Percentiles rank a stretch among this genome's conserved stretches.
phyloP scores from a whole-genome alignment of 2,797 vertebrate species.

The Myripristis murdjan region DNA sequence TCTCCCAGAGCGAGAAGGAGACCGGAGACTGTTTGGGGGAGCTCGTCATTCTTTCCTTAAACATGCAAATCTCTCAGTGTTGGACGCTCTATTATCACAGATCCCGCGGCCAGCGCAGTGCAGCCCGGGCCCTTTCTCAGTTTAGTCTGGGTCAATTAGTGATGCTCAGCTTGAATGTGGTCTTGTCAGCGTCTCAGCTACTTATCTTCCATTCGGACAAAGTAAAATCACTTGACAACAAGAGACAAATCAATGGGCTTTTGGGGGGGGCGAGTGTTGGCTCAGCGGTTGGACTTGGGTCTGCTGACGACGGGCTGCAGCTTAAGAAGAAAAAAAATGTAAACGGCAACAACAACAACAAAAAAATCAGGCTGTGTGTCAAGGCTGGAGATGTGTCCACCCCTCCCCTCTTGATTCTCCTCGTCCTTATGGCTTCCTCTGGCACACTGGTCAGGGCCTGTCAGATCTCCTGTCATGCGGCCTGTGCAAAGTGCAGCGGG shows the following conservation, averaged over 20 bases:
- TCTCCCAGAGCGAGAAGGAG: constrained; percentile 38
- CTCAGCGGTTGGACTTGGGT: constrained; percentile 47
- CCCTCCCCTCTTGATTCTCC: constrained; percentile 9
- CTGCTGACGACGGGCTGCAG: constrained; percentile 29
- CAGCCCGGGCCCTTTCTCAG: constrained; percentile 40
- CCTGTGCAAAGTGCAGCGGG: constrained; percentile 61
- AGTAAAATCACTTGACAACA: constrained; percentile 57
- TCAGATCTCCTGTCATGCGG: constrained; percentile 55
- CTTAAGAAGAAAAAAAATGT: neutral
- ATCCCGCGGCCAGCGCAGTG: constrained; percentile 7
- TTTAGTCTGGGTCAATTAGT: constrained; percentile 42
- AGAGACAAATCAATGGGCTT: constrained; percentile 62
- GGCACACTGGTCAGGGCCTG: constrained; percentile 33
- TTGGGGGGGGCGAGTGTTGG: constrained; percentile 25
- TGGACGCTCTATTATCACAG: constrained; percentile 20
- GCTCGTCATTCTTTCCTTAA: constrained; percentile 55
- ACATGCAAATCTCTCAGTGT: constrained; percentile 71
- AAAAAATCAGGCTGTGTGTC: constrained; percentile 5
- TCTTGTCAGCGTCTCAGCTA: constrained; percentile 42
- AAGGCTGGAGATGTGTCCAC: neutral
- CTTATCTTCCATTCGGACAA: constrained; percentile 56
- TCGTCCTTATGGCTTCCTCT: constrained; percentile 36
- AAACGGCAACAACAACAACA: no score
- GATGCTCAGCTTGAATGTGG: constrained; percentile 47
- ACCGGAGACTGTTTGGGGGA: constrained; percentile 28